A percentile compares a stretch with the other conserved stretches of the same genome.
Conservation (phyloP, 2,797 vertebrate species). For the Lithobates sylvaticus region DNA sequence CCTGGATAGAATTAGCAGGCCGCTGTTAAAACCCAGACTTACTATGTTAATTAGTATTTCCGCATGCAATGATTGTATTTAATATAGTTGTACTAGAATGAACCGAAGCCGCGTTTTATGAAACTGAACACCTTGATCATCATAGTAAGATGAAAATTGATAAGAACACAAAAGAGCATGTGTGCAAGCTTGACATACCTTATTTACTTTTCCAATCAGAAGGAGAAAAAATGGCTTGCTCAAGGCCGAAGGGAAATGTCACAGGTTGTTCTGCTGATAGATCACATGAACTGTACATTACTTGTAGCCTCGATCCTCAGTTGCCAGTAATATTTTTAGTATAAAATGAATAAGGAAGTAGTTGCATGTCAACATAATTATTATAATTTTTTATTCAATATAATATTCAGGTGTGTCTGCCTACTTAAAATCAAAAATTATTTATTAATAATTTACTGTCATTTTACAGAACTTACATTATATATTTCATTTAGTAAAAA, state of each 20-base stretch:
- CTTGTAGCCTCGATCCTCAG: not conserved
- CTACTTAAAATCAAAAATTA: not conserved
- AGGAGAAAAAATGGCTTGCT: constrained; percentile 3
- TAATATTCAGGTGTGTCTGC: too few species aligned
- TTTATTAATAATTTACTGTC: constrained; percentile 11
- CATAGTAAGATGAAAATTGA: not conserved
- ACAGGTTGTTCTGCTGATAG: constrained; percentile 19
- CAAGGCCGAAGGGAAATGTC: constrained; percentile 25
- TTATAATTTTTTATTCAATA: too few species aligned
- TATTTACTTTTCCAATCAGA: constrained; percentile 31
- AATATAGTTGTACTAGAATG: not conserved
- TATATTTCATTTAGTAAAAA: not conserved
- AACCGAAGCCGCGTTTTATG: not conserved
- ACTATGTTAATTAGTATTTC: not conserved
- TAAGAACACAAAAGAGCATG: constrained; percentile 21
- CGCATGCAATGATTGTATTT: not conserved
- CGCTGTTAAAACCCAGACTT: not conserved
- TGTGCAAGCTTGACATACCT: constrained; percentile 2
- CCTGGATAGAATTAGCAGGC: too few species aligned
- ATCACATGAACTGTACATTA: not conserved
- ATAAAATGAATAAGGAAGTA: not conserved
- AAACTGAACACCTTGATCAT: not conserved
- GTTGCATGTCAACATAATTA: not conserved
- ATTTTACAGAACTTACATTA: constrained; percentile 1
- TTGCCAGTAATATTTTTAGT: not conserved